A percentile compares a stretch with the other conserved stretches of the same genome.
phyloP scores from a whole-genome alignment of 2,113 vertebrate genomes.

The Pleuronectes platessa region DNA sequence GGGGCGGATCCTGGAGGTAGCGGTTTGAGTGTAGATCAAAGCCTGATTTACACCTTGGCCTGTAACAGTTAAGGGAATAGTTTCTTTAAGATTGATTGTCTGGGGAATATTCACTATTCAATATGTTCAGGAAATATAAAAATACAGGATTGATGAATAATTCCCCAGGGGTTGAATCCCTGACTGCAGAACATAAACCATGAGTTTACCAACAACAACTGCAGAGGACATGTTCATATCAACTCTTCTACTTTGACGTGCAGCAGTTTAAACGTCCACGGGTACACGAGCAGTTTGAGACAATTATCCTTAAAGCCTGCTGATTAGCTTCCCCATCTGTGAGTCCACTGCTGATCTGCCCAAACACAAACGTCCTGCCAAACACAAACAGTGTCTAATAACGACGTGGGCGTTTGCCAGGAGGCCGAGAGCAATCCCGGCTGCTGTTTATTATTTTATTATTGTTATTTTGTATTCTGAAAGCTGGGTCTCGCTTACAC shows the following conservation, averaged over 20 bases:
- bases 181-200: background rate
- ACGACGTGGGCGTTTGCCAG: slow-evolving; percentile 61
- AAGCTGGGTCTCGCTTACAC: slow-evolving; percentile 39
- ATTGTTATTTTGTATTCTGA: background rate
- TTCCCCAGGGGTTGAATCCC: background rate
- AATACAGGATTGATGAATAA: background rate
- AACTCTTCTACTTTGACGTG: slow-evolving; percentile 39
- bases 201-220: background rate
- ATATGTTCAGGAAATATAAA: too few relatives aligned
- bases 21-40: too few relatives aligned
- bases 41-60: too few relatives aligned
- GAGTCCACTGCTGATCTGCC: slow-evolving; percentile 55
- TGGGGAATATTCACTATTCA: too few relatives aligned
- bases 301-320: slow-evolving; percentile 58
- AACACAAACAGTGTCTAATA: slow-evolving; percentile 65
- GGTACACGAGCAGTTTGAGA: slow-evolving; percentile 46
- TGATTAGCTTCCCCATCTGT: slow-evolving; percentile 70
- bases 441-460: slow-evolving; percentile 29
- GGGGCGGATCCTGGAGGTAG: too few relatives aligned
- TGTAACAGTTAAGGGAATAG: too few relatives aligned
- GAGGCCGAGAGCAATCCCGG: slow-evolving; percentile 42
- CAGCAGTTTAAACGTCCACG: slow-evolving; percentile 45
- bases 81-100: too few relatives aligned
- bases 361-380: slow-evolving; percentile 64
- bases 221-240: slow-evolving; percentile 31